A percentile compares a stretch with the other conserved stretches of the same genome.
Evolutionary conservation across 2,888 invertebrate species (phyloP).

Genomic region (Cynaeus angustus): DNA sequence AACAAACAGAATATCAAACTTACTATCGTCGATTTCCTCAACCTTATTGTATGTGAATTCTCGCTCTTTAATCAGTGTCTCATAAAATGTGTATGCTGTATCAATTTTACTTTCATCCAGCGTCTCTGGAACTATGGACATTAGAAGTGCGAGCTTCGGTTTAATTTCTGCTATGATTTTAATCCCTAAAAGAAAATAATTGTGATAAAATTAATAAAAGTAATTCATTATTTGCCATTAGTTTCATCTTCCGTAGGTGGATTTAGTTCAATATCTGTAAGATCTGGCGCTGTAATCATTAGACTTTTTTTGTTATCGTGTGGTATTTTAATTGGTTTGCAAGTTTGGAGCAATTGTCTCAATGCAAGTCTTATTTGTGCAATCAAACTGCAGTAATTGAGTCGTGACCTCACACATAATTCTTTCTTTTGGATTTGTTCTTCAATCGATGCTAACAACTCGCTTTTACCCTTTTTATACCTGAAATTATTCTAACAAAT

Average conservation of each 20-base stretch:
- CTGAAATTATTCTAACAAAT: conserved; percentile 64
- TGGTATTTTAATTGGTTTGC: conserved; percentile 6
- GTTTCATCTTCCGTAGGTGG: conserved; percentile 59
- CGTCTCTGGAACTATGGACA: conserved; percentile 54
- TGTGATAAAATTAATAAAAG: background rate
- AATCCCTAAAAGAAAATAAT: conserved; percentile 40
- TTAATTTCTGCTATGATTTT: conserved; percentile 60
- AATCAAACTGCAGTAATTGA: conserved; percentile 56
- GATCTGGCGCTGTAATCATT: background rate
- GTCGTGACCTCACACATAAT: conserved; percentile 51
- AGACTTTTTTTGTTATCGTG: conserved; percentile 4
- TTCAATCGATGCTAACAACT: conserved; percentile 70
- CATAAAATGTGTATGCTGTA: conserved; percentile 59
- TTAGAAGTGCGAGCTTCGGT: conserved; percentile 56
- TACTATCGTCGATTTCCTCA: conserved; percentile 60
- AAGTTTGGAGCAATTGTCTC: conserved; percentile 34
- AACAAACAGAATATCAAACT: conserved; percentile 31
- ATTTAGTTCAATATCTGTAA: conserved; percentile 10
- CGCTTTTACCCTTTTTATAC: conserved; percentile 73
- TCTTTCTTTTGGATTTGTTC: conserved; percentile 71
- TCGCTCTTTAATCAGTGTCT: conserved; percentile 59
- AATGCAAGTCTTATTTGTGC: conserved; percentile 76
- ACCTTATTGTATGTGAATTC: conserved; percentile 12
- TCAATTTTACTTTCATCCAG: conserved; percentile 53
- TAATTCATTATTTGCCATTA: conserved; percentile 53